These are phyloP conservation scores for Mnemiopsis leidyi DNA, from an alignment of 37 sponge, comb jelly and placozoan species.

Conservation along the genomic window DNA sequence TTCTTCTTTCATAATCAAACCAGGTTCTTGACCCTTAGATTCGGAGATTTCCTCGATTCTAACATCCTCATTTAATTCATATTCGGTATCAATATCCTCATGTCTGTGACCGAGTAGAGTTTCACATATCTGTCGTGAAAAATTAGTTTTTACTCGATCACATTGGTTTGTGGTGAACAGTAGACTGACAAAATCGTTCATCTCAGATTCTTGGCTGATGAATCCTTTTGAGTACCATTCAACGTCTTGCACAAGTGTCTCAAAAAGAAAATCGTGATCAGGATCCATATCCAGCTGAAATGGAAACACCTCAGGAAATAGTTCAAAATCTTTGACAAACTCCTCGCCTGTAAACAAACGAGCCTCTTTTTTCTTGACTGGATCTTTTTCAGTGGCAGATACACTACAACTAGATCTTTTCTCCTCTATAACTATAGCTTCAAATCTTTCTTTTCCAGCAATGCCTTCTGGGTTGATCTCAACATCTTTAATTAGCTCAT, in stretches of 20 bases:
- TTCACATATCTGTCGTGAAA: not conserved
- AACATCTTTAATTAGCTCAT: too few relatives aligned
- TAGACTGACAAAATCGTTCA: not conserved
- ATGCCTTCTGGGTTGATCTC: too few relatives aligned
- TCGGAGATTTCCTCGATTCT: not conserved
- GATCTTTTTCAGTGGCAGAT: too few relatives aligned
- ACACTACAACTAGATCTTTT: too few relatives aligned
- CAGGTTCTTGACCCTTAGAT: not conserved
- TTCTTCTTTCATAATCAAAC: not conserved
- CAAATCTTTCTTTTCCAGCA: too few relatives aligned
- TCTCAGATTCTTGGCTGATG: not conserved
- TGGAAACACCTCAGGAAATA: not conserved
- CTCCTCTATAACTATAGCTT: too few relatives aligned
- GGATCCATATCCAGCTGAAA: not conserved
- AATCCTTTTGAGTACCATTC: not conserved
- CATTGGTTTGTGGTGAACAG: not conserved
- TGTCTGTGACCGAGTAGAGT: not conserved
- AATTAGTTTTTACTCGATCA: not conserved
- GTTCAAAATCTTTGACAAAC: not conserved
- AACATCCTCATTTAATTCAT: not conserved
- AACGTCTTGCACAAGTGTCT: not conserved
- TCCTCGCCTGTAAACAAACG: not conserved
- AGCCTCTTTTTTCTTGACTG: too few relatives aligned
- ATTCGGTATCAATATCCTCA: not conserved
- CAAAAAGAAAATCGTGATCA: not conserved